Percentiles rank a stretch among this genome's conserved stretches.
phyloP scores from a whole-genome alignment of 2,797 vertebrate genomes.

The Rhabdophis nuchalis region DNA sequence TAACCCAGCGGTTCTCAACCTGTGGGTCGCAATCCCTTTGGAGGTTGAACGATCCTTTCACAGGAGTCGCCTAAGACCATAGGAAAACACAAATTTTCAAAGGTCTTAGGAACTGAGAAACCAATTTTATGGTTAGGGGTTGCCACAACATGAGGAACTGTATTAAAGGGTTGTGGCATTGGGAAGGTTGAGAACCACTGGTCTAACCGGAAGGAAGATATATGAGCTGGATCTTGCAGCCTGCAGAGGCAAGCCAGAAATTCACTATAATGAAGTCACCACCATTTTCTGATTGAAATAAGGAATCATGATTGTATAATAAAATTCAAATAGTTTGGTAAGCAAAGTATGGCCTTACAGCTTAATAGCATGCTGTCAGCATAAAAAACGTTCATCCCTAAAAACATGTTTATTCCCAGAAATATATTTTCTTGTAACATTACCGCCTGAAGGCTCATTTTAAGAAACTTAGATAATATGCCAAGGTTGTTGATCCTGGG shows the following conservation, averaged over 20 bases:
- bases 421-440: not conserved
- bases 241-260: not conserved
- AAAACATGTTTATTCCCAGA: fast-evolving
- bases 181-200: too few relatives aligned
- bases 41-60: too few relatives aligned
- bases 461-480: fast-evolving
- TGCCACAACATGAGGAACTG: too few relatives aligned
- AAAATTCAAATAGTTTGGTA: not conserved
- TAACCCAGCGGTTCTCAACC: too few relatives aligned
- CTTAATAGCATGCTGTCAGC: not conserved
- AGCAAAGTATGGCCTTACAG: not conserved
- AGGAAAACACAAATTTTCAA: too few relatives aligned
- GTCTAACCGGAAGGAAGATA: not conserved
- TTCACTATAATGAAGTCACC: not conserved
- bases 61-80: too few relatives aligned
- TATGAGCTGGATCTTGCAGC: not conserved
- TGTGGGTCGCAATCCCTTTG: too few relatives aligned
- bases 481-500: fast-evolving
- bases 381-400: not conserved
- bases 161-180: too few relatives aligned
- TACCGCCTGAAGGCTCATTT: fast-evolving
- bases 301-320: not conserved
- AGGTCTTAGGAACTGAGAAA: too few relatives aligned
- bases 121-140: too few relatives aligned
- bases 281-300: not conserved